Percentiles rank a stretch among this genome's conserved stretches.
Conservation (phyloP, 1,140 invertebrate species). For the Leptoteleia sp. region DNA sequence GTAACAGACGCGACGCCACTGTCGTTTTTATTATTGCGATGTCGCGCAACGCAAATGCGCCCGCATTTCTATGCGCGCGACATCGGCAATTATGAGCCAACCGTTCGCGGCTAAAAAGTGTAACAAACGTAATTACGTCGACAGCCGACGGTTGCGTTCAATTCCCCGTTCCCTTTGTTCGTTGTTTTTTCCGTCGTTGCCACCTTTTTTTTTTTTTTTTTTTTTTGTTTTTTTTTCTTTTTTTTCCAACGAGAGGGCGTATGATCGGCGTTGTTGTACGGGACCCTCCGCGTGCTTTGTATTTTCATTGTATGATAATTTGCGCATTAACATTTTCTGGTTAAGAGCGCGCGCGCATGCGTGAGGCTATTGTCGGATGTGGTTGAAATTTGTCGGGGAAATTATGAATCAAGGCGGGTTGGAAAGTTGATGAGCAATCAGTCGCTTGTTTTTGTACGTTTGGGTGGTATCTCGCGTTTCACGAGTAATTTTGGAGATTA, state of each 20-base stretch:
- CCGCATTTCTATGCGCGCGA: conserved; percentile 8
- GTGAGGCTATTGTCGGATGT: conserved; percentile 3
- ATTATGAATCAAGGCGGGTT: conserved; percentile 19
- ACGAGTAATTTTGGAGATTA: no score
- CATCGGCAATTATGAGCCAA: conserved; percentile 32
- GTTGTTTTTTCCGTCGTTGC: conserved; percentile 6
- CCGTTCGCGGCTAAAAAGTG: conserved; percentile 37
- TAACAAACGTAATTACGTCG: conserved; percentile 51
- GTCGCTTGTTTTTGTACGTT: background rate
- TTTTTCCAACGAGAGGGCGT: conserved; percentile 26
- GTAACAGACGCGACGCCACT: conserved; percentile 33
- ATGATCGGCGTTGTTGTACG: conserved; percentile 13
- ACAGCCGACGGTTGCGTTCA: conserved; percentile 3
- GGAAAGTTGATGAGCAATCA: background rate
- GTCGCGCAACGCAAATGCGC: no score
- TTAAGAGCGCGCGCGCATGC: conserved; percentile 1
- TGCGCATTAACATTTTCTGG: conserved; percentile 38
- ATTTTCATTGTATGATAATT: conserved; percentile 54
- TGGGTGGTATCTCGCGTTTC: background rate
- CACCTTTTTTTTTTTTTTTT: conserved; percentile 13
- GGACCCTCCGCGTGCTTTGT: conserved; percentile 19
- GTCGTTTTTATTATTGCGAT: conserved; percentile 28
- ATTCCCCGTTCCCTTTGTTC: background rate
- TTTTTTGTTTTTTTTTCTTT: no score
- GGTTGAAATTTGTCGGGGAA: conserved; percentile 34